Evolutionary conservation across 1,140 invertebrate genomes (phyloP), one percentile per base, ranked within the genome.

Genomic region (Drosophila nasuta): DNA sequence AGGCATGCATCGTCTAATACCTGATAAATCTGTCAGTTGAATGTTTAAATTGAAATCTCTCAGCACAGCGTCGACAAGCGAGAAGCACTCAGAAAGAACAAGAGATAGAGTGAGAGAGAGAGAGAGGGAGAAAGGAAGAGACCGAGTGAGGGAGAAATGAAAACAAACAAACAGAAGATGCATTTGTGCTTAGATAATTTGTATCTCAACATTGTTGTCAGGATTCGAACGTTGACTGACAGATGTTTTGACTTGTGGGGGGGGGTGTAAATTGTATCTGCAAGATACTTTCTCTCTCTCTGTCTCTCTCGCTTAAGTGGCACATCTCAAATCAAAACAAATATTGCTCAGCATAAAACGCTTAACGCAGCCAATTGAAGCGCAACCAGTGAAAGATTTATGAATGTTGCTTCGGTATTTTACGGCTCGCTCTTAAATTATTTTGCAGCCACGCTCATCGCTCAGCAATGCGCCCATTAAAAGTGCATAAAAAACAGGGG

Each of bases 21-120:
- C 89, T 91, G 88, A 91, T 91, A 91, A 91, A 91, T 91, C 89
- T 91, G 89, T 91, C 89, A 91, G 79, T 76, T 80, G 67, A 77
- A 79, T 89, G 81, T 89, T 91, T 91, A 81, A 89, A 81, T 89
- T 89, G 85, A 91, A 87, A 91, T 91, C 85, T 91, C 80, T 91
- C 89, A 87, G 62, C 89, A 87, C 75, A 74, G 45, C 13, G 52
- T 13, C 33, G 56, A 41, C 38, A 52, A 17, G 46, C 46, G 45
- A 17, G 48, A 25, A 70, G 49, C 66, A 56, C 74, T 76, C 74
- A 71, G 20, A 25, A 25, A 25, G 20, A 25, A 25, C 20, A 0
- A 25, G 20, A 25, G 3, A 25, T 25, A 4, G 3, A 25, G 20
- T 25, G 20, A 0, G 49, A 58, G n/a, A n/a, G 6, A n/a, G 43